Evolutionary conservation across 2,113 vertebrate species (phyloP), one percentile per base, ranked within the genome.

Genomic region (Dunckerocampus dactyliophorus): DNA sequence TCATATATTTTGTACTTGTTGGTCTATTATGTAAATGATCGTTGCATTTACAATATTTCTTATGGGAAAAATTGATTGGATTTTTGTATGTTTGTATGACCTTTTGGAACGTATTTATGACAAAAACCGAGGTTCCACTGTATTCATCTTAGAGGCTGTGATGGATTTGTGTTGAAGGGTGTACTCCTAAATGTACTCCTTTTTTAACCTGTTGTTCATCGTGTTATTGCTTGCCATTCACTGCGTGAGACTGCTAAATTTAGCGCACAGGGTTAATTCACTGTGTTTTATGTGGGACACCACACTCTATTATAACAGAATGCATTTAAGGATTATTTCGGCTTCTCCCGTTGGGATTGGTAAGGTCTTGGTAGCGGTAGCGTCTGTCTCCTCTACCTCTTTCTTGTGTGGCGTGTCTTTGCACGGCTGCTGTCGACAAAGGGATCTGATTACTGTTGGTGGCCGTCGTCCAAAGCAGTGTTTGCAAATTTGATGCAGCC

Each of bases 251-350:
- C 6, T 43, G 3, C 76, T 82, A 82, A 82, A 76, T 76, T 71
- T 74, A 75, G 69, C 69, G 81, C 63, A 57, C 65, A 47, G 75
- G 80, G 71, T 77, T 81, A 82, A 86, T 82, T 67, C 72, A 50
- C 60, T 19, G 1, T 61, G 65, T 75, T 78, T 70, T 65, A 86
- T 84, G 67, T 85, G 81, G 82, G 84, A 61, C 79, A 63, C 62
- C 69, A 65, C 53, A 67, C 55, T 24, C 63, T 74, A 75, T 72
- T 68, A 60, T 73, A 72, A 59, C 47, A 16, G 37, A 48, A 21
- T 72, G 37, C 62, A 59, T 75, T 81, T 69, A 47, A 67, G 79
- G 57, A 68, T 82, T 80, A 81, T 76, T 74, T 77, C 69, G 66
- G 64, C 51, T 68, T 62, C 51, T 65, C 70, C 60, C 63, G 42